These are phyloP conservation scores for Gobiocypris rarus DNA, from an alignment of 2,113 vertebrate genomes.

Conservation along the genomic window DNA sequence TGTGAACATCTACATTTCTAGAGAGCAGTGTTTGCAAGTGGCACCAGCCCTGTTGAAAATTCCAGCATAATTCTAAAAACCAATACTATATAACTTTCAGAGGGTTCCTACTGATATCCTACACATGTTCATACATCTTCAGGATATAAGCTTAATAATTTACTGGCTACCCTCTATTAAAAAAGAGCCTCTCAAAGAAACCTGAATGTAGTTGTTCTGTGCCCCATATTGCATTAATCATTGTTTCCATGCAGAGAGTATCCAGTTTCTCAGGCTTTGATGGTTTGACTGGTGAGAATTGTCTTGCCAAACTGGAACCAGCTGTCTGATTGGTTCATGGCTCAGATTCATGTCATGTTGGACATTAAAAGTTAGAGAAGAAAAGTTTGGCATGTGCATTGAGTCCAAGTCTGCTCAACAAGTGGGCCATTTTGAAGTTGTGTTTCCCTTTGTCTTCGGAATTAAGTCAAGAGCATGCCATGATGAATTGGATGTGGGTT, in stretches of 20 bases:
- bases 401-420: conserved; percentile 52
- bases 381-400: background rate
- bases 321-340: conserved; percentile 51
- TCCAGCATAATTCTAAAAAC: background rate
- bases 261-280: conserved; percentile 46
- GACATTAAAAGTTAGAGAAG: background rate
- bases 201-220: conserved; percentile 51
- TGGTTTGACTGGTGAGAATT: conserved; percentile 52
- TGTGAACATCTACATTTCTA: background rate
- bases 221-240: conserved; percentile 61
- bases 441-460: conserved; percentile 42
- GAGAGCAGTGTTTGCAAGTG: background rate
- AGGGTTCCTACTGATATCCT: background rate
- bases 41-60: background rate
- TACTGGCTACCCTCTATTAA: conserved; percentile 2
- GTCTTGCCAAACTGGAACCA: conserved; percentile 61
- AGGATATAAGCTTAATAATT: background rate
- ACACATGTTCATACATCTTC: background rate
- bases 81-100: background rate
- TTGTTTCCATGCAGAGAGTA: conserved; percentile 50
- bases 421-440: conserved; percentile 51
- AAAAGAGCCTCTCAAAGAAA: conserved; percentile 24
- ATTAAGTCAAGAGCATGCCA: conserved; percentile 48
- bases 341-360: conserved; percentile 30
- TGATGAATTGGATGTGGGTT: conserved; percentile 67